Percentiles rank a stretch among this genome's conserved stretches.
phyloP scores from a whole-genome alignment of 2,888 invertebrate species.

The Microdon myrmicae region DNA sequence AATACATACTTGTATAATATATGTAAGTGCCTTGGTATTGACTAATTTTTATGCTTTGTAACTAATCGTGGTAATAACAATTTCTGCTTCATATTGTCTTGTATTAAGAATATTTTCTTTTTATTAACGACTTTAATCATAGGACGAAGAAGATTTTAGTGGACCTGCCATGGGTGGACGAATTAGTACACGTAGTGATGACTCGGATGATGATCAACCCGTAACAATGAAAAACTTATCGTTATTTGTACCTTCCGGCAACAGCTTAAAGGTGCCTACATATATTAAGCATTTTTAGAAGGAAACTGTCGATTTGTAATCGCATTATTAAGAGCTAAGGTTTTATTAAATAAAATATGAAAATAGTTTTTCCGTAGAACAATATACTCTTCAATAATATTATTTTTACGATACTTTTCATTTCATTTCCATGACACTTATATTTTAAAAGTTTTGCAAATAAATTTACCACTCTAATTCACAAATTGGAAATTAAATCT shows the following conservation, averaged over 20 bases:
- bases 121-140: too few relatives aligned
- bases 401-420: neutral
- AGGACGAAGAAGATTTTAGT: conserved; percentile 68
- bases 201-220: conserved; percentile 67
- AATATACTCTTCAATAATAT: neutral
- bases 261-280: conserved; percentile 65
- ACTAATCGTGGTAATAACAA: neutral
- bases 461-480: too few relatives aligned
- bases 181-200: conserved; percentile 65
- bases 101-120: too few relatives aligned
- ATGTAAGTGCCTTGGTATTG: neutral
- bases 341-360: conserved; percentile 5
- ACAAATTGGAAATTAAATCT: too few relatives aligned
- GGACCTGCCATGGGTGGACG: conserved; percentile 66
- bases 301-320: conserved; percentile 71
- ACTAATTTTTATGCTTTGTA: neutral
- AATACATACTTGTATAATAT: neutral
- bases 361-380: conserved; percentile 15
- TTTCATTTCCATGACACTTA: conserved; percentile 1
- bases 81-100: conserved; percentile 9
- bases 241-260: conserved; percentile 58
- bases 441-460: conserved; percentile 6
- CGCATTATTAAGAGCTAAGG: neutral
- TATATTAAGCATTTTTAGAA: conserved; percentile 70
- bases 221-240: conserved; percentile 64